Evolutionary conservation across 2,888 invertebrate genomes (phyloP).

Genomic region (Apotomis turbidana): DNA sequence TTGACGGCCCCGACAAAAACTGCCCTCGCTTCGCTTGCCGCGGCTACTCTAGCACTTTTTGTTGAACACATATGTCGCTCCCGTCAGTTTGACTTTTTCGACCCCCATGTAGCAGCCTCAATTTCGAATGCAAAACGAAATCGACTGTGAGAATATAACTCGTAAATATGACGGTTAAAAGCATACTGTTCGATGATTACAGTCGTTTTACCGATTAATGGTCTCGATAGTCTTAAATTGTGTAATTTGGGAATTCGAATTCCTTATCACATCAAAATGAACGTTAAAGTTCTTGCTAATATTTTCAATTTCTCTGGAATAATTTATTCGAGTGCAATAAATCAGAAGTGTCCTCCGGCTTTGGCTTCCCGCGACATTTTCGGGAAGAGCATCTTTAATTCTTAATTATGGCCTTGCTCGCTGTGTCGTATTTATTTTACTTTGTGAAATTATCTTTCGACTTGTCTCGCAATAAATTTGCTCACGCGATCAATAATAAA

Average conservation of each 20-base stretch:
- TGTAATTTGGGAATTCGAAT: constrained; percentile 53
- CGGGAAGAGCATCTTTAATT: constrained; percentile 72
- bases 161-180: constrained; percentile 30
- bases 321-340: constrained; percentile 67
- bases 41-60: constrained; percentile 72
- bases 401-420: constrained; percentile 74
- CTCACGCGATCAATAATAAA: constrained; percentile 69
- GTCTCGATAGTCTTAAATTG: constrained; percentile 41
- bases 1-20: constrained; percentile 77
- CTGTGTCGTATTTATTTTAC: constrained; percentile 72
- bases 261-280: constrained; percentile 58
- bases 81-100: constrained; percentile 72
- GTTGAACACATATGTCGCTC: constrained; percentile 65
- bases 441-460: constrained; percentile 65
- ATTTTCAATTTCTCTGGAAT: constrained; percentile 71
- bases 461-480: constrained; percentile 63
- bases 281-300: constrained; percentile 60
- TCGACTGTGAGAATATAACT: constrained; percentile 20
- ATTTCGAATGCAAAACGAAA: constrained; percentile 29
- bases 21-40: constrained; percentile 71
- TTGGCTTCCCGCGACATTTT: constrained; percentile 67
- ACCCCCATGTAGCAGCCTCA: constrained; percentile 59
- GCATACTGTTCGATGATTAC: constrained; percentile 30
- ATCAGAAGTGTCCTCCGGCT: constrained; percentile 64
- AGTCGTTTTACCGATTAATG: constrained; percentile 23